Evolutionary conservation across 2,113 vertebrate genomes (phyloP), one percentile per base, ranked within the genome.

Genomic region (Myotis davidii): DNA sequence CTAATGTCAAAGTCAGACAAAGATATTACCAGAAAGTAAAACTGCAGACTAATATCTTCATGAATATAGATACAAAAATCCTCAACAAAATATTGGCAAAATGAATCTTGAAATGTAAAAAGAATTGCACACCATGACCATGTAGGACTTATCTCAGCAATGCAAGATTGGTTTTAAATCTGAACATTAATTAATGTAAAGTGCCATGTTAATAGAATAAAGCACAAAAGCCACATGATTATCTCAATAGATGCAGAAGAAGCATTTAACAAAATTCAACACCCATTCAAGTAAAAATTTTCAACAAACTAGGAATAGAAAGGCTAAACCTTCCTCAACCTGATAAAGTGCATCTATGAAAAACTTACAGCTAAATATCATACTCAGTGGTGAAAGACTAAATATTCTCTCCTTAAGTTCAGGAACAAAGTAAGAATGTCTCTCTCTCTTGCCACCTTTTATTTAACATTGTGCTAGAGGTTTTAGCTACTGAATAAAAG

Each of bases 101-200:
- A 85, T 59, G 34, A 94, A 64, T 29, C 67, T 65, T 82, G 79
- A 86, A 84, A 76, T 34, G 69, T 61, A 89, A 54, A 92, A 82
- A 85, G 39, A 90, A 92, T 86, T 82, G 76, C 21, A 73, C 29
- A 54, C 64, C 64, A 72, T 85, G 37, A 67, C 48, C 56, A 64
- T 82, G 73, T 92, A 65, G 37, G n/a, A 52, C 69, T 76, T 90
- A 94, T 94, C 73, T 89, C 56, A 42, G 64, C 54, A 69, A 85
- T 90, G 59, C 67, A 69, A 92, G 73, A 92, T 45, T 85, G n/a
- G 39, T 82, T 96, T 92, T 92, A 85, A 18, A 93, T 86, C 59
- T 83, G 82, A 90, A 83, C 86, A 87, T 90, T 90, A 93, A 96
- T 90, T 90, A 78, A 54, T 56, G 10, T 70, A 90, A 95, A 77